A percentile compares a stretch with the other conserved stretches of the same genome.
phyloP scores from a whole-genome alignment of 2,113 vertebrate species.

The Tenebrosternarchus preto region DNA sequence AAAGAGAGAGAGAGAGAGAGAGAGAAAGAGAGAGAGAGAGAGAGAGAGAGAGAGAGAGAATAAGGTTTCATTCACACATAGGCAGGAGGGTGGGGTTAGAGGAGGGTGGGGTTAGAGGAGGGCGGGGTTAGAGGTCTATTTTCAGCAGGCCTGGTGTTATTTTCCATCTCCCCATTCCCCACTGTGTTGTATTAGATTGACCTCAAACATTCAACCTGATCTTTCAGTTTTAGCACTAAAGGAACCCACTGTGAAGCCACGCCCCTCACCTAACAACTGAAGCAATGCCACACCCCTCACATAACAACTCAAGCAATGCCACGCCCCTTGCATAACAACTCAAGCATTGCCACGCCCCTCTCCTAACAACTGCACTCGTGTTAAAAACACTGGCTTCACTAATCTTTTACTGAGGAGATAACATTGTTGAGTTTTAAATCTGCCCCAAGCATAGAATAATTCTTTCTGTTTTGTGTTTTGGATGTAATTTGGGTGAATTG shows the following conservation, averaged over 20 bases:
- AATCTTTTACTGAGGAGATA: no score
- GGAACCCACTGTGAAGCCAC: constrained; percentile 2
- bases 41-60: constrained; percentile 4
- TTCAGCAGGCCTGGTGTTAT: constrained; percentile 30
- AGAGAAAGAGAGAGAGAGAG: neutral
- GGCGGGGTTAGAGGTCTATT: constrained; percentile 17
- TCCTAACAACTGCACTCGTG: no score
- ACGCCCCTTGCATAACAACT: neutral
- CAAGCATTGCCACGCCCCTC: neutral
- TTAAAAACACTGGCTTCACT: no score
- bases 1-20: no score
- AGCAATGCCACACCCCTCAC: no score
- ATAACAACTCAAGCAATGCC: no score
- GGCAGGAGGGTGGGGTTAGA: neutral
- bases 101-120: no score
- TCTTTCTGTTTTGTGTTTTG: no score
- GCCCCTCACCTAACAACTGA: no score
- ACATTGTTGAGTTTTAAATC: no score
- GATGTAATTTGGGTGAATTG: no score
- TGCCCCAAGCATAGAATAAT: no score
- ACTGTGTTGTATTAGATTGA: constrained; percentile 15
- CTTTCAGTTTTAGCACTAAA: neutral
- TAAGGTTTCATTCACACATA: constrained; percentile 13
- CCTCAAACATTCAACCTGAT: constrained; percentile 25
- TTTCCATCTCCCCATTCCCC: constrained; percentile 42